These are phyloP conservation scores for Lemur catta DNA, from an alignment of 2,797 vertebrate species.

Conservation along the genomic window DNA sequence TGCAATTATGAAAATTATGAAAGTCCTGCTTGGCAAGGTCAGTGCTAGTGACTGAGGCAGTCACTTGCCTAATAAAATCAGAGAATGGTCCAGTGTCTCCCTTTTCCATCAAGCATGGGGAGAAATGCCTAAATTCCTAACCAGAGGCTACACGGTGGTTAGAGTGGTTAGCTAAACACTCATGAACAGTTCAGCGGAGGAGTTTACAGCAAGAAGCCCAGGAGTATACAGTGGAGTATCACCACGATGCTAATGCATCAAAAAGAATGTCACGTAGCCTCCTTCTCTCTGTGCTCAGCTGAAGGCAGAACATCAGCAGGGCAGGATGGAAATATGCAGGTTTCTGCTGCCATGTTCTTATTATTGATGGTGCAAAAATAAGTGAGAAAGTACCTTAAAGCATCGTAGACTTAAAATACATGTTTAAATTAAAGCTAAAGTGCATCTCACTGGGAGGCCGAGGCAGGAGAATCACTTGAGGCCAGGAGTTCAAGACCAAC, in stretches of 20 bases:
- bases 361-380: not conserved
- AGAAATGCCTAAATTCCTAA: not conserved
- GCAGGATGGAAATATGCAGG: not conserved
- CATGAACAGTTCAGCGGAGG: not conserved
- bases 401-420: not conserved
- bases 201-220: not conserved
- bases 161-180: not conserved
- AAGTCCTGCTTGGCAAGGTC: not conserved
- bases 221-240: rapidly evolving
- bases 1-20: not conserved
- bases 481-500: no score
- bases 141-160: not conserved
- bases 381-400: not conserved
- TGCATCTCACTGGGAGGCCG: not conserved
- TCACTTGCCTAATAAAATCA: not conserved
- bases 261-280: not conserved
- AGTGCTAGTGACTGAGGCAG: not conserved
- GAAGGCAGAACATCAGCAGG: not conserved
- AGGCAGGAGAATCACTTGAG: no score
- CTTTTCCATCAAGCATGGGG: not conserved
- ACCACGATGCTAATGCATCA: rapidly evolving
- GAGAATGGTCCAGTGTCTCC: not conserved
- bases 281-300: not conserved
- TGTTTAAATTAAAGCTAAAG: not conserved
- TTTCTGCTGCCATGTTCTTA: not conserved